Evolutionary conservation across 2,888 invertebrate species (phyloP), one percentile per base, ranked within the genome.

Genomic region (Dicroscelio sp.): DNA sequence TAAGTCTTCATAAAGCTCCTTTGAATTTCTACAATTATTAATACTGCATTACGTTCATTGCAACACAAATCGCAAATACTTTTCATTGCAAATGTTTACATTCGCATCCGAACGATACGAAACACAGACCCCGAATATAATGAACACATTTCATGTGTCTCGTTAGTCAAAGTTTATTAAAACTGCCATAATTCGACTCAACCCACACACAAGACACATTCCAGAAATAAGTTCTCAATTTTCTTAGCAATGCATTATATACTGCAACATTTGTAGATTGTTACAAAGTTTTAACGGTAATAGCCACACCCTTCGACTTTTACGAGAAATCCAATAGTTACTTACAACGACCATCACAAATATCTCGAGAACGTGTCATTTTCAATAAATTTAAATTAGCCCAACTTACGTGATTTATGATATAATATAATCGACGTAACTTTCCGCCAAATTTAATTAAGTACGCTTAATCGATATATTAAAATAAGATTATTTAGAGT

Each of bases 221-320:
- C 17, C 69, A 71, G 48, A 71, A 76, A 43, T 65, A 78, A 78
- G 31, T 79, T 79, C 67, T 30, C 31, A 65, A 43, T 79, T 67
- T 79, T 67, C 63, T 79, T 52, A 52, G 52, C 52, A 79, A 79
- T 52, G 33, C 35, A 79, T 67, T 67, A 67, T 67, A 67, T 67
- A 52, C 43, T 79, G 25, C 67, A 79, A 52, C 65, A 79, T 79
- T 79, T 67, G 58, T 79, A 67, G 52, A 79, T 79, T 65, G 67
- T 79, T 79, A 67, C 79, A 67, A 79, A 79, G 79, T 79, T 79
- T 67, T 67, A 79, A 79, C 52, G 79, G 67, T 79, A 79, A 78
- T 78, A 78, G 76, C 76, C 76, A 78, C 60, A 78, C 76, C 76
- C 60, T 78, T 60, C 30, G 33, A 78, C 67, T 67, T 79, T 79